Conservation (phyloP, 2,888 invertebrate species). For the Ecliptopera silaceata region DNA sequence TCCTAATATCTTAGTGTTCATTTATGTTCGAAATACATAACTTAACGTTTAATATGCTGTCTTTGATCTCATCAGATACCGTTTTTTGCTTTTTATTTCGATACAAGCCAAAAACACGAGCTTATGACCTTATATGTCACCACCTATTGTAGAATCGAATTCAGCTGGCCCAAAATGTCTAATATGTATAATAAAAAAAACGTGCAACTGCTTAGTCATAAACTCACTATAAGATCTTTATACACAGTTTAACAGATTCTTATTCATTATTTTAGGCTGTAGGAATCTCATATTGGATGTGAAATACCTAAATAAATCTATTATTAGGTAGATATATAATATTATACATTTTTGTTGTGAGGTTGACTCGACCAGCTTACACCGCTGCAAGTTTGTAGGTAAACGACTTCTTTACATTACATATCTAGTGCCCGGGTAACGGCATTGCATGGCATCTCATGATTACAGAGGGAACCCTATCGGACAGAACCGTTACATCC, state of each 20-base stretch:
- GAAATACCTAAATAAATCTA: not conserved
- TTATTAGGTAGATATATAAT: not conserved
- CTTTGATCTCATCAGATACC: constrained; percentile 6
- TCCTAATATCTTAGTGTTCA: constrained; percentile 1
- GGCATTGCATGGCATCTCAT: constrained; percentile 49
- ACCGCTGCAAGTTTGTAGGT: constrained; percentile 47
- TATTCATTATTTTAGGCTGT: too few species aligned
- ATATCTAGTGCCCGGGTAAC: constrained; percentile 48
- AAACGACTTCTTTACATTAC: constrained; percentile 51
- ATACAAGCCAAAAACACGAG: not conserved
- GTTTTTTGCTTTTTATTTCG: not conserved
- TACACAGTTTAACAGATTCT: too few species aligned
- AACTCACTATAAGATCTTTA: too few species aligned
- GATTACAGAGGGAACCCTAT: constrained; percentile 57
- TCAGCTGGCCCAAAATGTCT: too few species aligned
- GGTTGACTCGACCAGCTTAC: constrained; percentile 9
- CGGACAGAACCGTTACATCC: constrained; percentile 63
- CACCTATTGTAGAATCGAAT: too few species aligned
- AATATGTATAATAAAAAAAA: too few species aligned
- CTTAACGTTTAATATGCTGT: not conserved
- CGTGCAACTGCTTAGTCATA: too few species aligned
- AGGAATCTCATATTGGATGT: not conserved
- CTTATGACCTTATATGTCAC: too few species aligned
- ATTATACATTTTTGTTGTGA: not conserved
- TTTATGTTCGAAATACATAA: not conserved